Evolutionary conservation across 2,797 vertebrate species (phyloP).

Genomic region (Fistularia commersonii): DNA sequence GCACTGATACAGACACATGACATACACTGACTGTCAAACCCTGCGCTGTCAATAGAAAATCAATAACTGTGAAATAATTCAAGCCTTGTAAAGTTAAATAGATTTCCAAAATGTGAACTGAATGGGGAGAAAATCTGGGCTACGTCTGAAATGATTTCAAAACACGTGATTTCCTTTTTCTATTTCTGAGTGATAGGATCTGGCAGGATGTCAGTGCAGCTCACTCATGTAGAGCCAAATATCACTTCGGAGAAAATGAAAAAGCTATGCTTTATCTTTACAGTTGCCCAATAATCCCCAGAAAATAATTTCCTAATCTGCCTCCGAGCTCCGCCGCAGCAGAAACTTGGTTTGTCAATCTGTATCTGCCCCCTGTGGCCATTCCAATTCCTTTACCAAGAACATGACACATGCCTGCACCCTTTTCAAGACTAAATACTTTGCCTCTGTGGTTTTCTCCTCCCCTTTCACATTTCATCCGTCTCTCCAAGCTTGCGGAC

Average conservation of each 20-base stretch:
- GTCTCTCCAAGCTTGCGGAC: too few relatives aligned
- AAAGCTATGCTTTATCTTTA: too few relatives aligned
- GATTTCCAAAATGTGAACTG: not conserved
- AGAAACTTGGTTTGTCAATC: constrained; percentile 25
- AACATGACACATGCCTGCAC: too few relatives aligned
- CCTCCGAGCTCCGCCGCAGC: constrained; percentile 19
- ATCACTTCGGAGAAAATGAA: constrained; percentile 19
- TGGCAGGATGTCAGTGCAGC: not conserved
- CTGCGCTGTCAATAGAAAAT: constrained; percentile 36
- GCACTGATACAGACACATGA: constrained; percentile 71
- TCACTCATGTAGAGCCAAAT: constrained; percentile 42
- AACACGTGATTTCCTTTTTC: too few relatives aligned
- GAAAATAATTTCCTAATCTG: constrained; percentile 12
- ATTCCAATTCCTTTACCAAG: constrained; percentile 13
- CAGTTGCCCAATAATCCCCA: too few relatives aligned
- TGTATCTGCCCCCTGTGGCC: constrained; percentile 45
- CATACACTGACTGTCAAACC: constrained; percentile 59
- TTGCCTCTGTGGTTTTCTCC: too few relatives aligned
- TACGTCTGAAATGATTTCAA: too few relatives aligned
- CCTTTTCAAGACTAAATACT: too few relatives aligned
- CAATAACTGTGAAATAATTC: constrained; percentile 15
- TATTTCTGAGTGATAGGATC: too few relatives aligned
- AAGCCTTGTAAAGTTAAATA: constrained; percentile 1
- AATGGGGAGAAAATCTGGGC: not conserved
- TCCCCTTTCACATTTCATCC: too few relatives aligned